Conservation (phyloP, 2,888 invertebrate genomes). For the Zaprionus bogoriensis region DNA sequence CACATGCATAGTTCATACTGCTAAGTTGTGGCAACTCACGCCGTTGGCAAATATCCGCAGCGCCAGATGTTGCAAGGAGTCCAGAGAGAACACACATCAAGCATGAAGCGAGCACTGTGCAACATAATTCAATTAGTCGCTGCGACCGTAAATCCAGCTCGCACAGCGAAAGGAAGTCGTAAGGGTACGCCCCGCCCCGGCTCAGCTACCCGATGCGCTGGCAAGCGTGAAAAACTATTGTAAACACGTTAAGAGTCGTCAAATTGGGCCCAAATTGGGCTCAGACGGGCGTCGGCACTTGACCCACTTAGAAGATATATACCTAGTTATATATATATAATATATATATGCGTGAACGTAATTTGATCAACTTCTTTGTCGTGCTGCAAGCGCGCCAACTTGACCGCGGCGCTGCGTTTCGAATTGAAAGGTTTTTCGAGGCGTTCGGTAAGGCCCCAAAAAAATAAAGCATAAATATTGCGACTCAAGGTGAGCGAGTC, state of each 20-base stretch:
- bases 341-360: conserved; percentile 24
- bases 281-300: conserved; percentile 21
- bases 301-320: conserved; percentile 40
- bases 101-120: background rate
- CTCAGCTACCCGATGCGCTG: conserved; percentile 24
- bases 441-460: conserved; percentile 27
- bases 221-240: conserved; percentile 43
- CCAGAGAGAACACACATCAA: background rate
- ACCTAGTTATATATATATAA: background rate
- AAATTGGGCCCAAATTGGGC: conserved; percentile 18
- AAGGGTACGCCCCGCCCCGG: background rate
- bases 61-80: background rate
- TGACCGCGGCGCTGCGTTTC: conserved; percentile 29
- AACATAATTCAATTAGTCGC: conserved; percentile 1
- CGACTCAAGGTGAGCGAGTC: conserved; percentile 61
- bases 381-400: conserved; percentile 45
- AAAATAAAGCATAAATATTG: conserved; percentile 36
- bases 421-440: conserved; percentile 41
- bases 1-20: background rate
- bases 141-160: background rate
- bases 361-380: conserved; percentile 56
- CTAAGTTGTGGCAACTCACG: too few species aligned
- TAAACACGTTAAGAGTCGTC: conserved; percentile 14
- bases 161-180: background rate
- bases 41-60: background rate